phyloP scores from a whole-genome alignment of 2,113 vertebrate species.

The Poeciliopsis occidentalis region DNA sequence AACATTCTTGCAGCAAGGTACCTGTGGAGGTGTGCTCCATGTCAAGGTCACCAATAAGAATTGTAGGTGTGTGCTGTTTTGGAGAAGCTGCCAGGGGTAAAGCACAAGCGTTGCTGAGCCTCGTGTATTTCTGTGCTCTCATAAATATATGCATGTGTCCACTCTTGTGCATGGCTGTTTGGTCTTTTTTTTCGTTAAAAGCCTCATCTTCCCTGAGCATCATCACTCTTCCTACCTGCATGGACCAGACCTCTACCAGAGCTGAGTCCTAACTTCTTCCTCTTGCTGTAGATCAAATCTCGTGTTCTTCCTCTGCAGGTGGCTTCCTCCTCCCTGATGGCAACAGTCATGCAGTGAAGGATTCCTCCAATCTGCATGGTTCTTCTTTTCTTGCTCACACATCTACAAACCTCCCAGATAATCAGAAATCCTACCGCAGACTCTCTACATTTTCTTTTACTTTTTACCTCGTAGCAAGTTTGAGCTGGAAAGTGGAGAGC shows the following conservation, averaged over 20 bases:
- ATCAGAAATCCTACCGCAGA: slow-evolving; percentile 26
- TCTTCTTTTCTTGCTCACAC: slow-evolving; percentile 2
- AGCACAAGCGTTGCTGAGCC: not conserved
- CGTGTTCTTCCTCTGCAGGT: slow-evolving; percentile 38
- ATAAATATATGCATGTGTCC: slow-evolving; percentile 56
- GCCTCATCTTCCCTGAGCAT: slow-evolving; percentile 16
- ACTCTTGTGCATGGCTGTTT: slow-evolving; percentile 28
- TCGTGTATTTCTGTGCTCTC: slow-evolving; percentile 16
- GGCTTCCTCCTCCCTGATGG: slow-evolving; percentile 32
- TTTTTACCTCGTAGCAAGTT: slow-evolving; percentile 43
- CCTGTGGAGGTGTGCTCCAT: slow-evolving; percentile 15
- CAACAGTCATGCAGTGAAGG: slow-evolving; percentile 6
- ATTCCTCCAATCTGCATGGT: slow-evolving; percentile 23
- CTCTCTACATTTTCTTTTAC: slow-evolving; percentile 12
- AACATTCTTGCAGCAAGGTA: slow-evolving; percentile 5
- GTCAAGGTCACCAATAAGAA: slow-evolving; percentile 44
- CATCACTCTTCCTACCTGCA: slow-evolving; percentile 26
- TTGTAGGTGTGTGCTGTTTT: slow-evolving; percentile 6
- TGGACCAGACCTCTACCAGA: slow-evolving; percentile 19
- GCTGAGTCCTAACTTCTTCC: not conserved
- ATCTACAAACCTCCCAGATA: slow-evolving; percentile 12
- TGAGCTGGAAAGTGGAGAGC: slow-evolving; percentile 28
- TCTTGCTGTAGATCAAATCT: slow-evolving; percentile 61
- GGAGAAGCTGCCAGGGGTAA: not conserved
- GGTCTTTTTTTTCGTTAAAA: slow-evolving; percentile 43